phyloP scores from a whole-genome alignment of 2,888 invertebrate species.

The Andrena flavipes region DNA sequence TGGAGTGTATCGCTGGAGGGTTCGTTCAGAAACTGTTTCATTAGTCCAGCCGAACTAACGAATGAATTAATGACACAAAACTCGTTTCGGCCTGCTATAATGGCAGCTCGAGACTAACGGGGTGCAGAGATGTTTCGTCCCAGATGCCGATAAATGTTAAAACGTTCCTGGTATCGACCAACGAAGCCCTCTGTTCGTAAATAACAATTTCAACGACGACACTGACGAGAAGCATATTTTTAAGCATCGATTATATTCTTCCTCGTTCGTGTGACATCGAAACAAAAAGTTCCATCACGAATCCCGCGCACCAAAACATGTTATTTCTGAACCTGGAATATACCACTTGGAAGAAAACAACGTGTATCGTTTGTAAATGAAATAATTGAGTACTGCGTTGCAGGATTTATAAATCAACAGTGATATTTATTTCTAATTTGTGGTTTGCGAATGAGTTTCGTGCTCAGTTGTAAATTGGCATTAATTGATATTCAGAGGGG shows the following conservation, averaged over 20 bases:
- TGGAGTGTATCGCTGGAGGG: conserved; percentile 39
- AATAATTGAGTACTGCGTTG: neutral
- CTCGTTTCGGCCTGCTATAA: conserved; percentile 52
- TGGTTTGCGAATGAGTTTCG: no score
- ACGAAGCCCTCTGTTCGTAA: neutral
- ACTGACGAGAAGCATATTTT: neutral
- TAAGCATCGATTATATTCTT: neutral
- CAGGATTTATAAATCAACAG: no score
- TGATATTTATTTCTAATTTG: neutral
- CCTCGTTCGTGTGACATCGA: neutral
- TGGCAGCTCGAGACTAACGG: conserved; percentile 35
- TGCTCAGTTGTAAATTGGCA: no score
- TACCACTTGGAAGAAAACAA: neutral
- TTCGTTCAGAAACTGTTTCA: conserved; percentile 47
- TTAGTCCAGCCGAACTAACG: conserved; percentile 50
- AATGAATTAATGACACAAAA: conserved; percentile 49
- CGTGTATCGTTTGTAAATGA: neutral
- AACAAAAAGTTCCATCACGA: neutral
- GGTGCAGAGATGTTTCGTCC: conserved; percentile 27
- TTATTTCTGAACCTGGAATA: neutral
- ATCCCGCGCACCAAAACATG: neutral
- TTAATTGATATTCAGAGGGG: no score
- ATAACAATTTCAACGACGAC: conserved; percentile 10
- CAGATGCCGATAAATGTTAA: conserved; percentile 35
- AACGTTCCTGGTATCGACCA: conserved; percentile 18